Conservation (phyloP, 2,888 invertebrate genomes). For the Sarcophaga variegata region DNA sequence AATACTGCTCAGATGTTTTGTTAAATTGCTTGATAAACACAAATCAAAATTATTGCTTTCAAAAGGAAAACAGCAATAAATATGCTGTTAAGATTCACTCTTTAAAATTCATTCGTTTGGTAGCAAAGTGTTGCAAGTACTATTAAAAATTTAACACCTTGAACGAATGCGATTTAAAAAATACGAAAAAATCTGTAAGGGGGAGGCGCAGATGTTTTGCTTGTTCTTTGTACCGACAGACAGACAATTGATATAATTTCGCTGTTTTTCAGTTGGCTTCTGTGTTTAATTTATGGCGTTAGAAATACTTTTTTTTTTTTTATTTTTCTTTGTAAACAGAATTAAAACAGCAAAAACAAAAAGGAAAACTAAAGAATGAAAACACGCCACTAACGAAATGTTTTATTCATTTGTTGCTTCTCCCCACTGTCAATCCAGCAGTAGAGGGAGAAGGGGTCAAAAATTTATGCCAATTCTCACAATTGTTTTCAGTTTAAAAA, state of each 20-base stretch:
- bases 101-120: too few species aligned
- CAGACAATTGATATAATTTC: neutral
- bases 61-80: constrained; percentile 15
- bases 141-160: too few species aligned
- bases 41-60: constrained; percentile 43
- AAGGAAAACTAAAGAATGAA: neutral
- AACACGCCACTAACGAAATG: neutral
- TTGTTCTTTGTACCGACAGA: neutral
- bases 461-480: neutral
- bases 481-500: neutral
- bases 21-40: constrained; percentile 50
- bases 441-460: neutral
- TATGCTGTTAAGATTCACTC: neutral
- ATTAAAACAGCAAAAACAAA: neutral
- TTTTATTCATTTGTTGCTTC: neutral
- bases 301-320: neutral
- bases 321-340: neutral
- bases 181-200: too few species aligned
- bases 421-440: neutral
- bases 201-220: too few species aligned
- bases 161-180: too few species aligned
- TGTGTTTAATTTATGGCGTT: constrained; percentile 1
- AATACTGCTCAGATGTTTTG: constrained; percentile 4
- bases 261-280: neutral
- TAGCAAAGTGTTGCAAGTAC: too few species aligned